Evolutionary conservation across 2,888 invertebrate species (phyloP).

Genomic region (Lasioglossum zephyrum): DNA sequence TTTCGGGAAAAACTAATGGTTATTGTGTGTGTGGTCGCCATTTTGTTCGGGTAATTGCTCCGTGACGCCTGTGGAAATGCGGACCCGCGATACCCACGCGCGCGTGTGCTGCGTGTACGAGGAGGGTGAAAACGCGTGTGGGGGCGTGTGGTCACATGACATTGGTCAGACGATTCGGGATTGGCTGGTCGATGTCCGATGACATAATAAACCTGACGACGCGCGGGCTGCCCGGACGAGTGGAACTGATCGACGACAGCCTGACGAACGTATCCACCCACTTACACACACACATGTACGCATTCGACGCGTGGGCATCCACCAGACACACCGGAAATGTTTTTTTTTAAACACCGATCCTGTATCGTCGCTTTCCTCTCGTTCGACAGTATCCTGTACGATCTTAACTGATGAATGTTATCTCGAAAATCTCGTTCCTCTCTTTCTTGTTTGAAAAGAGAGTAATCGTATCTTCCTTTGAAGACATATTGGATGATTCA

Average conservation of each 20-base stretch:
- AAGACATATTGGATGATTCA: not conserved
- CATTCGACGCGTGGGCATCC: constrained; percentile 10
- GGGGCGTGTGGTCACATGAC: constrained; percentile 57
- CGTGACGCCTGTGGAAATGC: constrained; percentile 21
- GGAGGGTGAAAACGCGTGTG: constrained; percentile 26
- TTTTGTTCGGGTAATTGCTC: constrained; percentile 53
- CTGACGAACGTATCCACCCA: constrained; percentile 57
- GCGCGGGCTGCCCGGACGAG: constrained; percentile 50
- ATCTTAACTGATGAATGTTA: not conserved
- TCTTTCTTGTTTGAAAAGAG: not conserved
- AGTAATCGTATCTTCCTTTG: not conserved
- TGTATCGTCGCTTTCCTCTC: not conserved
- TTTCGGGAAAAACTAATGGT: constrained; percentile 20
- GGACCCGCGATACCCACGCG: constrained; percentile 33
- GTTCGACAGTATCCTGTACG: not conserved
- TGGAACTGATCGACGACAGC: constrained; percentile 50
- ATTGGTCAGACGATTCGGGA: constrained; percentile 41
- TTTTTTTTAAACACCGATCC: not conserved
- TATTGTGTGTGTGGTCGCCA: constrained; percentile 25
- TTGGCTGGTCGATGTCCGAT: constrained; percentile 58
- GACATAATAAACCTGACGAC: constrained; percentile 61
- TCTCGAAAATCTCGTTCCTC: not conserved
- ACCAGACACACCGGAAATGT: constrained; percentile 7
- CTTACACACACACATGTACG: constrained; percentile 9
- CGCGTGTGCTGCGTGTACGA: constrained; percentile 34